Base-by-base conservation (phyloP, 1,140 invertebrate species). In the Drosophila busckii region DNA sequence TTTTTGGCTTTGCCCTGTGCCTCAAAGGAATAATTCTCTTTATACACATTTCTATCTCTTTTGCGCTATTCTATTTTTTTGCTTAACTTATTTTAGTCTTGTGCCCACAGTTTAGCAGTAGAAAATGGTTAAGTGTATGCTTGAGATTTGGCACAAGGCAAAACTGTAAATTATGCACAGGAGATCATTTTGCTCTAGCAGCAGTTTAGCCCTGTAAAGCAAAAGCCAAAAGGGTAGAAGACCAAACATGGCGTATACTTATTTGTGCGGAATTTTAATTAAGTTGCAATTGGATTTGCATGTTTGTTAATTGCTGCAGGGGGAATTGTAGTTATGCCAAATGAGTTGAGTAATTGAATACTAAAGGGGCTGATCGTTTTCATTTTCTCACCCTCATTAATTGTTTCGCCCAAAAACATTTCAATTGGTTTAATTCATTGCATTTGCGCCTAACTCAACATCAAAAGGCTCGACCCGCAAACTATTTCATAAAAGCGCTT, bases 81-180 rank as follows among this genome's bases (percentile, higher is more conserved):
- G 15, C 32, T 29, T 54, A n/a, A n/a, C n/a, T 52, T 63, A 60
- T 44, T 59, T 53, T 59, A 32, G 59, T 68, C 73, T 64, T 32
- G 58, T 68, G 52, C 75, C 68, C 75, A 61, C 75, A 75, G 45
- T 82, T 75, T 82, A 63, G 69, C 82, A 82, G 75, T 82, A 75
- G 69, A 82, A 75, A 82, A 75, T 75, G 75, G 69, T 75, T 82
- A 75, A 82, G 76, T 75, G 65, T 82, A 66, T 82, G 59, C 75
- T 70, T 75, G 75, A 82, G 75, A 82, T 82, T 82, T 62, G 66
- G 55, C 60, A 65, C 66, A 62, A 75, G 75, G 69, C 75, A 54
- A 75, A 70, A 75, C 75, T 75, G 75, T 82, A 82, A 82, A 82
- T 82, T 82, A 82, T 82, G 75, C 75, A 82, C 75, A 69, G 71